A percentile compares a stretch with the other conserved stretches of the same genome.
Evolutionary conservation across 2,113 vertebrate genomes (phyloP).

Genomic region (Zosterops borbonicus): DNA sequence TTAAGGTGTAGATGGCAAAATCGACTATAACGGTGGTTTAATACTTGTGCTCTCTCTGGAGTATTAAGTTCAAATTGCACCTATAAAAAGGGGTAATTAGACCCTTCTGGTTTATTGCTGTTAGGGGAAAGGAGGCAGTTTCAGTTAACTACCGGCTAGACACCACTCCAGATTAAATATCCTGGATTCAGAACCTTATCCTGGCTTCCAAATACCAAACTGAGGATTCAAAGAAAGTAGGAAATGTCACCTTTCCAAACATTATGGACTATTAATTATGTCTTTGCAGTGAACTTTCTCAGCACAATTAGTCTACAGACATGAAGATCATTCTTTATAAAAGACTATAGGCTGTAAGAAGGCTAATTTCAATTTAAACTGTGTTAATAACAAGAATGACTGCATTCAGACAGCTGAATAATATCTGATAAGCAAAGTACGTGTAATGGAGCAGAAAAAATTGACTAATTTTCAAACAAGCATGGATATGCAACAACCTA

Average conservation of each 20-base stretch:
- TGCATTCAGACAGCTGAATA: slow-evolving; percentile 27
- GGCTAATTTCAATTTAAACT: slow-evolving; percentile 69
- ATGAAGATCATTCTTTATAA: slow-evolving; percentile 68
- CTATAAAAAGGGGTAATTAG: slow-evolving; percentile 75
- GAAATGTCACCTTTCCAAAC: slow-evolving; percentile 76
- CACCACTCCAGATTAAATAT: slow-evolving; percentile 61
- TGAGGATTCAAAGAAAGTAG: slow-evolving; percentile 65
- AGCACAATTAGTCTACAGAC: slow-evolving; percentile 53
- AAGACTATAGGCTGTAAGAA: slow-evolving; percentile 44
- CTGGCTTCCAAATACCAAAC: slow-evolving; percentile 46
- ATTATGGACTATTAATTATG: slow-evolving; percentile 70
- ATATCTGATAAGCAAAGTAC: slow-evolving; percentile 28
- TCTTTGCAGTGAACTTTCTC: slow-evolving; percentile 56
- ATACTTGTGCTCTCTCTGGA: slow-evolving; percentile 50
- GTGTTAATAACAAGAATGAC: slow-evolving; percentile 55
- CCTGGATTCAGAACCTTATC: slow-evolving; percentile 16
- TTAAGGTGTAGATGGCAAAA: slow-evolving; percentile 68
- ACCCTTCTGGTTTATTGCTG: slow-evolving; percentile 66
- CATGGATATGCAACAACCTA: background rate
- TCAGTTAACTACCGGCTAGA: slow-evolving; percentile 64
- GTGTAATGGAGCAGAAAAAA: slow-evolving; percentile 34
- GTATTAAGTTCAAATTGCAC: slow-evolving; percentile 69
- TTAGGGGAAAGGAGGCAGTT: slow-evolving; percentile 61
- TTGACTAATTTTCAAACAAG: background rate
- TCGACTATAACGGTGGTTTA: slow-evolving; percentile 46